These are phyloP conservation scores for Strigamia transsilvanica DNA, from an alignment of 2,888 invertebrate genomes.

Conservation along the genomic window DNA sequence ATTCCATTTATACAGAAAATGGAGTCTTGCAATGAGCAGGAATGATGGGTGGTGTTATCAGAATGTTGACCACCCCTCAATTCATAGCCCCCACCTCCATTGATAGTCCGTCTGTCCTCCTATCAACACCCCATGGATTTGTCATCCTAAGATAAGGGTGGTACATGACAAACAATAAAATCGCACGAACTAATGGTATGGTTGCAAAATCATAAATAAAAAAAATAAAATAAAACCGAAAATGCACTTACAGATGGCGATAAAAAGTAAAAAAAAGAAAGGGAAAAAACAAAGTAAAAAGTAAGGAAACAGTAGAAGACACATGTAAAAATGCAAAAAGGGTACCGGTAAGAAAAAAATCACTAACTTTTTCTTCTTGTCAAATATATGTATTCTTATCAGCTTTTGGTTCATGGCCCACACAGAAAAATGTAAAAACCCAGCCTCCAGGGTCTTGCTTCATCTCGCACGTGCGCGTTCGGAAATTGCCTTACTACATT, in stretches of 20 bases:
- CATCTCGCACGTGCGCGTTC: slow-evolving; percentile 49
- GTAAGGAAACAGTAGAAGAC: slow-evolving; percentile 12
- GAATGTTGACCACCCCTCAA: slow-evolving; percentile 41
- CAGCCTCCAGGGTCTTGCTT: slow-evolving; percentile 42
- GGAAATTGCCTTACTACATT: slow-evolving; percentile 48
- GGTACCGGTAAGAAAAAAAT: background rate
- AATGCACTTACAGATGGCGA: background rate
- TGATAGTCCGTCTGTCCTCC: slow-evolving; percentile 11
- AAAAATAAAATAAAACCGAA: background rate
- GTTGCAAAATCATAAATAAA: background rate
- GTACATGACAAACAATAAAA: slow-evolving; percentile 41
- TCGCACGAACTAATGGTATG: background rate
- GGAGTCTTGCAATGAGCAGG: slow-evolving; percentile 37
- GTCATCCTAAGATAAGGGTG: slow-evolving; percentile 18
- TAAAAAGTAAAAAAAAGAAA: background rate
- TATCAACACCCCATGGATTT: slow-evolving; percentile 46
- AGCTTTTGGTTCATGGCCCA: slow-evolving; percentile 42
- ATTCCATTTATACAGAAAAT: slow-evolving; percentile 49
- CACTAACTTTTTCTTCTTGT: slow-evolving; percentile 33
- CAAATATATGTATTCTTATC: slow-evolving; percentile 49
- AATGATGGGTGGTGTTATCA: slow-evolving; percentile 46
- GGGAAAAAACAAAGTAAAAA: background rate
- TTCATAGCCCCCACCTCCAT: slow-evolving; percentile 39
- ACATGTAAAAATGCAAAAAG: background rate
- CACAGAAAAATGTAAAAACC: slow-evolving; percentile 44